Evolutionary conservation across 1,140 invertebrate genomes (phyloP).

Genomic region (Drosophila pruinosa): DNA sequence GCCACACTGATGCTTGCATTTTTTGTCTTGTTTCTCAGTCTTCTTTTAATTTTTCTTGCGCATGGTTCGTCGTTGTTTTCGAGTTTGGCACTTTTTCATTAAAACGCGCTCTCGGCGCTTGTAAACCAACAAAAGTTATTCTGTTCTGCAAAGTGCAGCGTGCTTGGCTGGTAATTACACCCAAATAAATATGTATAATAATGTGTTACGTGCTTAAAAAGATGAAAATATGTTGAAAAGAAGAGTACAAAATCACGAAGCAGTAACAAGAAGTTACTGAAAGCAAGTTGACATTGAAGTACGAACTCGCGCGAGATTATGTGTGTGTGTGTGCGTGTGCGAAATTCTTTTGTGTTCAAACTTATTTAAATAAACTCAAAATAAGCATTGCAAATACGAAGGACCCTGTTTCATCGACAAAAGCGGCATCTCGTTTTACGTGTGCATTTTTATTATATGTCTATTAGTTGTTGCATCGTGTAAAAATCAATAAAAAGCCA

Average conservation of each 20-base stretch:
- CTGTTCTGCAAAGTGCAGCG: slow-evolving; percentile 47
- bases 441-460: slow-evolving; percentile 25
- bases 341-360: slow-evolving; percentile 69
- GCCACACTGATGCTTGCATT: slow-evolving; percentile 17
- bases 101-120: slow-evolving; percentile 46
- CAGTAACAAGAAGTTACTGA: slow-evolving; percentile 34
- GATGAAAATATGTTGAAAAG: not conserved
- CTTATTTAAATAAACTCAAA: slow-evolving; percentile 47
- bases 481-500: slow-evolving; percentile 71
- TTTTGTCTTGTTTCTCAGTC: slow-evolving; percentile 31
- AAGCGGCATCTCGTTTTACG: slow-evolving; percentile 25
- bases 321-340: slow-evolving; percentile 43
- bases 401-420: slow-evolving; percentile 7
- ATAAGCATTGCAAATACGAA: slow-evolving; percentile 58
- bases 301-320: slow-evolving; percentile 27
- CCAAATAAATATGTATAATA: slow-evolving; percentile 17
- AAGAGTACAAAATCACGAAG: slow-evolving; percentile 1
- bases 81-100: slow-evolving; percentile 42
- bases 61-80: slow-evolving; percentile 25
- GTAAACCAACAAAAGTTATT: slow-evolving; percentile 36
- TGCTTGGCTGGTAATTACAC: slow-evolving; percentile 47
- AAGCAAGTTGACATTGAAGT: slow-evolving; percentile 73
- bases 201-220: slow-evolving; percentile 30
- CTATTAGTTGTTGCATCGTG: slow-evolving; percentile 48
- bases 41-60: slow-evolving; percentile 49